Base-by-base conservation (phyloP, 2,797 vertebrate genomes). In the Myotis daubentonii region DNA sequence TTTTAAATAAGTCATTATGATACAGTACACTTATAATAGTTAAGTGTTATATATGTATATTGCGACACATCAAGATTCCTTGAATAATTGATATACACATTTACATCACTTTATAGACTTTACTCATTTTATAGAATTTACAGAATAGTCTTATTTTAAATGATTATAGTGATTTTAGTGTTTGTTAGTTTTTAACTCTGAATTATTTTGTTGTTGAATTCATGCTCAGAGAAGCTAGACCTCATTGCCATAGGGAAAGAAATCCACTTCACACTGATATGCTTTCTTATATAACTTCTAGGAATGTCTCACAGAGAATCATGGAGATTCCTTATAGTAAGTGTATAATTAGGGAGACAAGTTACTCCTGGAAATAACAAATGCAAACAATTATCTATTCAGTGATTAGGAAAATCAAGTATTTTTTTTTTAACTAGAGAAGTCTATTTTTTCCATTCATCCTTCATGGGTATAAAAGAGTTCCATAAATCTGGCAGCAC, bases 91-190 rank as follows among this genome's bases (percentile, higher is more conserved):
- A 91, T 93, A 11, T 83, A 62, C 13, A 38, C 3, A 89, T 83
- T 76, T 65, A 71, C 6, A 38, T 47, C 3, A 72, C 68, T 91
- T 94, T 80, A n/a, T 28, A 94, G 60, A 88, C 47, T 53, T 41
- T 38, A 62, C 19, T 47, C 4, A 72, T 78, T 91, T 94, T 78
- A 47, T 28, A 87, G 49, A 93, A 93, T 62, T 87, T 89, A 80
- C 60, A 94, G 33, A 8, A 91, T 76, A 85, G 81, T 91, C 10
- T 72, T 80, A 53, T 87, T 94, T 89, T 72, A 94, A 91, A 72
- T 49, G 13, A 71, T 10, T 68, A 0, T 53, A 85, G 51, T 65
- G 23, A 74, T 91, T 89, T 87, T 71, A 66, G 11, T 41, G 79
- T 62, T 93, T 88, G 10, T 86, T 87, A 49, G n/a, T 89, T 91